Evolutionary conservation across 30 jellyfish, hydroid and myxozoan genomes (phyloP).

Genomic region (Hydractinia symbiolongicarpus): DNA sequence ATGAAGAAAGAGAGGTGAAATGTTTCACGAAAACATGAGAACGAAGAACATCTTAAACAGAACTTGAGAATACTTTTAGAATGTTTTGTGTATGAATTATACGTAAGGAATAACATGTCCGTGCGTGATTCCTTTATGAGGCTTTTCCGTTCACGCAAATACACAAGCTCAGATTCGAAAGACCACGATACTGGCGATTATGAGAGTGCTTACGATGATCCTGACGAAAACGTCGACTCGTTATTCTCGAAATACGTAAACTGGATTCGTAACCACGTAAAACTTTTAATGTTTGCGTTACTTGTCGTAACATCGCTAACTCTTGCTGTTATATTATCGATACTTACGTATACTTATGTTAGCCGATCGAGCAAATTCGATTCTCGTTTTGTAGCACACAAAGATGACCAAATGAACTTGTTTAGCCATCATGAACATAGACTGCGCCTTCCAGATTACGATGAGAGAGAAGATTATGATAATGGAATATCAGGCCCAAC

Average conservation of each 20-base stretch:
- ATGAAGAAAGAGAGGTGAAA: too few species aligned
- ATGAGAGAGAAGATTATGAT: not conserved
- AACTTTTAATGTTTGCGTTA: not conserved
- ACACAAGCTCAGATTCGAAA: too few species aligned
- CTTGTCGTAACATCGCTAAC: not conserved
- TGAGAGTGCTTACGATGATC: not conserved
- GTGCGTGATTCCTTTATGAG: too few species aligned
- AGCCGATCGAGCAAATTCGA: not conserved
- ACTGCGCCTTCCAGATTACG: not conserved
- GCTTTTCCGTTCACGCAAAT: too few species aligned
- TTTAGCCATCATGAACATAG: slow-evolving; percentile 1
- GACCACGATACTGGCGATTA: not conserved
- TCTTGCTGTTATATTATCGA: not conserved
- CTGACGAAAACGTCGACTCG: not conserved
- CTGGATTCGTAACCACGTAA: slow-evolving; percentile 14
- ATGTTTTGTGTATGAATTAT: too few species aligned
- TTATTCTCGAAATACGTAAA: not conserved
- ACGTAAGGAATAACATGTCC: too few species aligned
- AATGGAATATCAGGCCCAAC: too few species aligned
- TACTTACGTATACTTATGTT: not conserved
- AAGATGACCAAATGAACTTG: not conserved
- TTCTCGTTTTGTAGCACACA: not conserved
- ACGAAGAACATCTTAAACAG: too few species aligned
- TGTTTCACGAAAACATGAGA: too few species aligned
- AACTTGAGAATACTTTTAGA: too few species aligned